phyloP scores from a whole-genome alignment of 2,797 vertebrate species.

The Furcifer pardalis region DNA sequence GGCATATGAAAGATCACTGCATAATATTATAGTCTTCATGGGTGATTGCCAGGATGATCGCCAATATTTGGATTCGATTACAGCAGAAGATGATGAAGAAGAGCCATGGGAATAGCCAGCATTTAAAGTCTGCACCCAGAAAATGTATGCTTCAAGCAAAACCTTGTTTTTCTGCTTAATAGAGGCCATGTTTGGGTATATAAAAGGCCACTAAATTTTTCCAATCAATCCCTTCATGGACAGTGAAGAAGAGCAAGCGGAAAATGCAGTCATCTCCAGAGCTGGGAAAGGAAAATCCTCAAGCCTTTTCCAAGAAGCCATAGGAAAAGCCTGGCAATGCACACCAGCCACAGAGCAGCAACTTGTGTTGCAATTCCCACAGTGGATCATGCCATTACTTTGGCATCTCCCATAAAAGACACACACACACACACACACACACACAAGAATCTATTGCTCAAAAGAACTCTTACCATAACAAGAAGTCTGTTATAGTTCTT shows the following conservation, averaged over 20 bases:
- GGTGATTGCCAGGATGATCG: no score
- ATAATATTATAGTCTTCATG: no score
- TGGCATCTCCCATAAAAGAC: neutral
- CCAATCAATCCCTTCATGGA: neutral
- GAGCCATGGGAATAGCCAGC: neutral
- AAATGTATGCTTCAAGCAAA: neutral
- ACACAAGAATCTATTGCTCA: no score
- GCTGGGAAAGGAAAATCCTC: neutral
- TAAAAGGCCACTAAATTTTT: neutral
- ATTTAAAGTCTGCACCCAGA: neutral
- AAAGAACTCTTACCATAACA: no score
- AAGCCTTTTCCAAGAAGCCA: neutral
- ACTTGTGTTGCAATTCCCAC: neutral
- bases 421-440: no score
- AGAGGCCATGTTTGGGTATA: no score
- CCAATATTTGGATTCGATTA: no score
- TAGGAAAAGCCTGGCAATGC: no score
- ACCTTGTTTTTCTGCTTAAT: neutral
- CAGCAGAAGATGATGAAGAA: no score
- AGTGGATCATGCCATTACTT: neutral
- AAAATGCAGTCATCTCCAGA: neutral
- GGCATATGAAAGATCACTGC: no score
- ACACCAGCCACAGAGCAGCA: neutral
- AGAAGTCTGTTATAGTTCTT: no score
- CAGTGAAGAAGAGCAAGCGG: neutral